Percentiles rank a stretch among this genome's conserved stretches.
Conservation (phyloP, 2,797 vertebrate species). For the Euthynnus affinis region DNA sequence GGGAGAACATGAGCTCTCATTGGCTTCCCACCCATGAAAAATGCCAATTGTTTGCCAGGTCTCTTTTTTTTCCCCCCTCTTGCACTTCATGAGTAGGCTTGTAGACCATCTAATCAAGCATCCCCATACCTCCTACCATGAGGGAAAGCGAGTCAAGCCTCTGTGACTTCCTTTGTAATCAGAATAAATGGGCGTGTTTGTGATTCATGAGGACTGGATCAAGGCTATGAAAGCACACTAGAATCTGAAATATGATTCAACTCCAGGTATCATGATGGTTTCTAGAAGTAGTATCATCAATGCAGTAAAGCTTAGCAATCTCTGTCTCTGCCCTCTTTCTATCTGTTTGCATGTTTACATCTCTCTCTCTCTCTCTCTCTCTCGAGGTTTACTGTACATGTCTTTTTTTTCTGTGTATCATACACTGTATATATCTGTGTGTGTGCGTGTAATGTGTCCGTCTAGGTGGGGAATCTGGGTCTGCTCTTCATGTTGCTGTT, state of each 20-base stretch:
- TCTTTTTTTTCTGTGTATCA: slow-evolving; percentile 75
- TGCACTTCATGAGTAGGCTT: slow-evolving; percentile 37
- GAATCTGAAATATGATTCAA: slow-evolving; percentile 34
- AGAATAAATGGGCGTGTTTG: slow-evolving; percentile 47
- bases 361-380: background rate
- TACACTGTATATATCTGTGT: slow-evolving; percentile 76
- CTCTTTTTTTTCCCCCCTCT: background rate
- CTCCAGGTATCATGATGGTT: slow-evolving; percentile 34
- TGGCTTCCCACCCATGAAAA: slow-evolving; percentile 20
- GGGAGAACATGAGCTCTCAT: slow-evolving; percentile 30
- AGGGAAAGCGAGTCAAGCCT: slow-evolving; percentile 17
- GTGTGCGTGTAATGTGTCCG: slow-evolving; percentile 73
- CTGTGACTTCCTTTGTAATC: slow-evolving; percentile 35
- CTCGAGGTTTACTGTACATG: slow-evolving; percentile 64
- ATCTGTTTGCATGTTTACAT: slow-evolving; percentile 68
- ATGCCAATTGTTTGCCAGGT: slow-evolving; percentile 57
- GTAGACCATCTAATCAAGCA: slow-evolving; percentile 57
- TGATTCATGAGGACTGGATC: slow-evolving; percentile 50
- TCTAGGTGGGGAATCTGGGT: slow-evolving; percentile 98
- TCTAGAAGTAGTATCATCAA: slow-evolving; percentile 22
- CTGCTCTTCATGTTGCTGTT: slow-evolving; percentile 99
- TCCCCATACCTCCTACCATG: slow-evolving; percentile 21
- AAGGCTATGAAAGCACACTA: slow-evolving; percentile 15
- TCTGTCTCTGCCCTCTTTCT: slow-evolving; percentile 61
- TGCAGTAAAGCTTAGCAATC: slow-evolving; percentile 46